Evolutionary conservation across 2,888 invertebrate species (phyloP).

Genomic region (Drosophila flavopinicola): DNA sequence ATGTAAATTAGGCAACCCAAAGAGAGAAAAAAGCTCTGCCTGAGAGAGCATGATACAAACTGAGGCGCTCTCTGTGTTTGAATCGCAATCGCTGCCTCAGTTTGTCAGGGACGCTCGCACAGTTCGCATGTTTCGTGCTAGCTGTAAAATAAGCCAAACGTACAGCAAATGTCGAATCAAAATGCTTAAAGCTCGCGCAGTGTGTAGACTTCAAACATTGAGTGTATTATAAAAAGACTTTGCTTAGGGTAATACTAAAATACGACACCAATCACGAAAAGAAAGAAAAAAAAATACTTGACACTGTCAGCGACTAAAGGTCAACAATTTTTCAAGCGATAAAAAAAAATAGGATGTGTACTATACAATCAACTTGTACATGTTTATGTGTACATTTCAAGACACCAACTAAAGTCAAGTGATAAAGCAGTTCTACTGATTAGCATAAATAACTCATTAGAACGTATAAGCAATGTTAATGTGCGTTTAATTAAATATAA

Average conservation of each 20-base stretch:
- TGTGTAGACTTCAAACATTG: slow-evolving; percentile 25
- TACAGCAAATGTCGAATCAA: slow-evolving; percentile 11
- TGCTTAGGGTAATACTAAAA: slow-evolving; percentile 21
- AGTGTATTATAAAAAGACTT: slow-evolving; percentile 20
- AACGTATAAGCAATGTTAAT: background rate
- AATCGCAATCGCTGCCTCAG: slow-evolving; percentile 42
- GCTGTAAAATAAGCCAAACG: slow-evolving; percentile 16
- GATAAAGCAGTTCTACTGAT: slow-evolving; percentile 11
- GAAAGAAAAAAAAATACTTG: slow-evolving; percentile 6
- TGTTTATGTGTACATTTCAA: slow-evolving; percentile 7
- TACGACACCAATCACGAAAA: slow-evolving; percentile 19
- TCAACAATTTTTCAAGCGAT: slow-evolving; percentile 65
- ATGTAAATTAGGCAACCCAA: background rate
- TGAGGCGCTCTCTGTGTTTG: slow-evolving; percentile 1
- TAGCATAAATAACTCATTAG: background rate
- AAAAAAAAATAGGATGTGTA: slow-evolving; percentile 47
- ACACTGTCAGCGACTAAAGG: slow-evolving; percentile 58
- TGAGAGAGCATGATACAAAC: background rate
- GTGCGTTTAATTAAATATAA: background rate
- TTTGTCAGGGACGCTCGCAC: slow-evolving; percentile 45
- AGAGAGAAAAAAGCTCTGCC: background rate
- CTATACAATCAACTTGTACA: slow-evolving; percentile 1
- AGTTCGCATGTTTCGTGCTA: slow-evolving; percentile 26
- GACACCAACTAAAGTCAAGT: slow-evolving; percentile 1
- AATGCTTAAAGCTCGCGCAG: slow-evolving; percentile 26